These are phyloP conservation scores for Euura saliciscinereae DNA, from an alignment of 1,140 invertebrate species.

Conservation along the genomic window DNA sequence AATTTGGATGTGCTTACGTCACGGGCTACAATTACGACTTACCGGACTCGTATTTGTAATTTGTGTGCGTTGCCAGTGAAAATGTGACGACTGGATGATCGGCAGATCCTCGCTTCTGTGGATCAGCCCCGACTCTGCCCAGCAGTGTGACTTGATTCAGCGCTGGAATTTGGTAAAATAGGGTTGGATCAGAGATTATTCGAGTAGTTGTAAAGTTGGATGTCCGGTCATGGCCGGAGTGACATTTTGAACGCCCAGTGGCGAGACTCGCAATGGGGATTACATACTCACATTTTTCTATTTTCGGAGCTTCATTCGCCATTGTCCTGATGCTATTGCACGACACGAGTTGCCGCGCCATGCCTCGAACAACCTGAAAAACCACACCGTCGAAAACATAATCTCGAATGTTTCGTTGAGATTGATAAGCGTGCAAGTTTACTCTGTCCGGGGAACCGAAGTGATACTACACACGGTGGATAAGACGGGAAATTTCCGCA, in stretches of 20 bases:
- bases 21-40: conserved; percentile 13
- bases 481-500: too few relatives aligned
- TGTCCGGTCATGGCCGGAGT: too few relatives aligned
- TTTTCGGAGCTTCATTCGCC: not conserved
- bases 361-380: not conserved
- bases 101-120: conserved; percentile 80
- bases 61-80: conserved; percentile 87
- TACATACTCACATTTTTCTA: not conserved
- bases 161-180: conserved; percentile 64
- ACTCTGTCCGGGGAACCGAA: too few relatives aligned
- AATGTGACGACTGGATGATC: conserved; percentile 88
- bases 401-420: too few relatives aligned
- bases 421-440: too few relatives aligned
- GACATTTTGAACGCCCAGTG: too few relatives aligned
- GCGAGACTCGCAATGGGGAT: too few relatives aligned
- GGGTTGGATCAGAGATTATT: too few relatives aligned
- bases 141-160: conserved; percentile 87
- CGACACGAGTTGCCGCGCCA: not conserved
- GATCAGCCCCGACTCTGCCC: conserved; percentile 85
- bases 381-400: too few relatives aligned
- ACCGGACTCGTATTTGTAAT: conserved; percentile 71
- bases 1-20: not conserved
- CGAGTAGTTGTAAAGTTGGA: too few relatives aligned
- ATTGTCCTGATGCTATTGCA: not conserved
- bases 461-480: too few relatives aligned